Conservation (phyloP, 2,113 vertebrate genomes). For the Platysteira castanea region DNA sequence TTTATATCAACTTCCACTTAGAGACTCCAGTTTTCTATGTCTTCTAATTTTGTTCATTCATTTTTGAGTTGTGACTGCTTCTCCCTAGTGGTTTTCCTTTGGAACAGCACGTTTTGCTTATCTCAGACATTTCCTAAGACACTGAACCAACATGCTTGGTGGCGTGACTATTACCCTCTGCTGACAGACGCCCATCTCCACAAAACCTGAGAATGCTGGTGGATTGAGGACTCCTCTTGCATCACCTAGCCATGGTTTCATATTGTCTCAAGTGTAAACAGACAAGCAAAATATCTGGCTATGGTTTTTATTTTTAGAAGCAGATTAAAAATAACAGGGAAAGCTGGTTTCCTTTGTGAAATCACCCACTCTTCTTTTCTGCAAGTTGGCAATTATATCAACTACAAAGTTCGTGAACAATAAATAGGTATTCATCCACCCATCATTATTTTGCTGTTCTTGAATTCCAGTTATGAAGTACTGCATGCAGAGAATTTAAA, state of each 20-base stretch:
- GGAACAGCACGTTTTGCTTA: not conserved
- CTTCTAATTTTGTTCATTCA: not conserved
- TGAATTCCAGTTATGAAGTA: not conserved
- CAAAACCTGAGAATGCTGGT: not conserved
- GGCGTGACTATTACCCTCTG: not conserved
- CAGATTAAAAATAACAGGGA: not conserved
- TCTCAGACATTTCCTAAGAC: not conserved
- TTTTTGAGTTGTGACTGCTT: not conserved
- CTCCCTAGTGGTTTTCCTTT: not conserved
- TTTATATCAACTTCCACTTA: not conserved
- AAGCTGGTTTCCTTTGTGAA: not conserved
- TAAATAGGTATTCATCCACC: not conserved
- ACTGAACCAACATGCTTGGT: accelerated
- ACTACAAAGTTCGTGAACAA: not conserved
- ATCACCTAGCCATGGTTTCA: not conserved
- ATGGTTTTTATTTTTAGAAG: not conserved
- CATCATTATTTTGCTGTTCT: not conserved
- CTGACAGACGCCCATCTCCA: not conserved
- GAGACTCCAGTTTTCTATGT: not conserved
- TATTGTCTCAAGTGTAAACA: not conserved
- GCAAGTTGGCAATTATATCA: not conserved
- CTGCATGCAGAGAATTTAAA: not conserved
- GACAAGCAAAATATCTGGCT: not conserved
- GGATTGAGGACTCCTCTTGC: accelerated
- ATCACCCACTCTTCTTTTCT: not conserved